Evolutionary conservation across 2,797 vertebrate genomes (phyloP), one percentile per base, ranked within the genome.

Genomic region (Malurus splendens): DNA sequence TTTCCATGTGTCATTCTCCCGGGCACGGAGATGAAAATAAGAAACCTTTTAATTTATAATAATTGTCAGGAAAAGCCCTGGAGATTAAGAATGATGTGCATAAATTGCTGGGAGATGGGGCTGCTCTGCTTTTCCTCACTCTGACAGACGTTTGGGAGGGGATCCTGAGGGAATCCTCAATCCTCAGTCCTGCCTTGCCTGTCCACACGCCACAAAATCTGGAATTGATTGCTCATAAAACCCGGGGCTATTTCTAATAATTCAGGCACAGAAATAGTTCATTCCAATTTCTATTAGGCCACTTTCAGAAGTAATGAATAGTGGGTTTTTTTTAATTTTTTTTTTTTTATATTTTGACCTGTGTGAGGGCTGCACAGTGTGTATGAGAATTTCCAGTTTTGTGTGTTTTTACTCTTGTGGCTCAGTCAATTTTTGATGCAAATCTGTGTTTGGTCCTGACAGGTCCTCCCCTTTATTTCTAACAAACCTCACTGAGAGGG

Each of bases 1-100:
- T 82, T 85, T 48, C 77, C 70, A 24, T 32, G 39, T 87, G 71
- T 36, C 79, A 50, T 73, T 93, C 88, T 84, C 59, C 64, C 32
- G 62, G 72, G 71, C 30, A 3, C 4, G 44, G 72, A 77, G 82
- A 41, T 64, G 89, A 72, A 71, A 89, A 84, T 64, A 72, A 90
- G 56, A 68, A 82, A 85, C 78, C 41, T 66, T 96, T 96, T 94
- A 92, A 95, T 96, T 94, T 90, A 7, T 90, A 87, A 93, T 94
- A 62, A 74, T 91, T 93, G 89, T 59, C 72, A 66, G 89, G 47
- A 65, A 62, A 62, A 66, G 56, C 93, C 78, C 74, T 91, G 93
- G 55, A 74, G 10, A 44, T 79, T 62, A 36, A 78, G 94, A 92
- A 82, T 96, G 88, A 68, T 54, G 81, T 89, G 73, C 64, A 65